Evolutionary conservation across 2,113 vertebrate genomes (phyloP), one percentile per base, ranked within the genome.

Genomic region (Notarius lentiginosus): DNA sequence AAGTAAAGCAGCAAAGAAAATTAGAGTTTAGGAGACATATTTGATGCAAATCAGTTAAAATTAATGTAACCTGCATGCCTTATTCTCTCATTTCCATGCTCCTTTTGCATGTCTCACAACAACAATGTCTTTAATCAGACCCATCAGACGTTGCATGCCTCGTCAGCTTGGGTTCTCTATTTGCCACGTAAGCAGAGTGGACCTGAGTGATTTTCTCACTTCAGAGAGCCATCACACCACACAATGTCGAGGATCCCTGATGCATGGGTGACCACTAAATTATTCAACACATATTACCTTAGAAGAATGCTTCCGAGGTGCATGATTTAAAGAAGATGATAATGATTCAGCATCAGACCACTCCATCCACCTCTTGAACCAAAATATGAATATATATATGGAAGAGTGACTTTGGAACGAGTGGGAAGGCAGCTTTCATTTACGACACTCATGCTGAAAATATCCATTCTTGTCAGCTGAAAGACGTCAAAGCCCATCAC

Each of bases 341-440:
- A 94, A 95, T 95, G 94, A 94, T 94, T 95, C 94, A 92, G 93
- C 92, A 94, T 94, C 93, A 93, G 93, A 92, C 92, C 88, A 91
- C 92, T 94, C 92, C 91, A 90, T 91, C 92, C 91, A 92, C 91
- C 92, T 91, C 91, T 89, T 82, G 90, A 93, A 91, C 91, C 90
- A 87, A 94, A 93, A 86, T 88, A 91, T 85, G 88, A 34, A 34
- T 34, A 34, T 80, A 86, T 30, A 55, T 30, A 79, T 58, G 4
- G 15, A 58, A 58, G 17, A 20, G 27, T 18, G 55, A 3, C 53
- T 79, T 30, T 84, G 84, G 63, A 75, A 83, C 82, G 51, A 56
- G 10, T 9, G 61, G 1, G 49, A 20, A n/a, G 87, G 84, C 86
- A 85, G 81, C 91, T 92, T 94, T 90, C 87, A 89, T 93, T 93